These are phyloP conservation scores for Theristicus caerulescens DNA, from an alignment of 2,113 vertebrate species.

Conservation along the genomic window DNA sequence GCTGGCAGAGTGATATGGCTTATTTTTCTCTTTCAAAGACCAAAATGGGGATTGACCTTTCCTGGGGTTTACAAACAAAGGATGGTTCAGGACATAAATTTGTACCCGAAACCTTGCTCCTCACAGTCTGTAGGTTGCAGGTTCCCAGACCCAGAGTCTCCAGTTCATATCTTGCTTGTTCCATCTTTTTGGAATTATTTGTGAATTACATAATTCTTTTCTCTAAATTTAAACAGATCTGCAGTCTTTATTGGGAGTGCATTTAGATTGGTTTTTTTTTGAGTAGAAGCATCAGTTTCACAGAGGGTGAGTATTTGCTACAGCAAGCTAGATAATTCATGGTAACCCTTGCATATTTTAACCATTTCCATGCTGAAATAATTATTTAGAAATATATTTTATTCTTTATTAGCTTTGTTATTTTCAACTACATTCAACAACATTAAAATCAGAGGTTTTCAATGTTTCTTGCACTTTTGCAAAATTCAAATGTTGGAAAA, in stretches of 20 bases:
- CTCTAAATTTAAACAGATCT: not conserved
- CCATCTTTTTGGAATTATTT: not conserved
- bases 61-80: not conserved
- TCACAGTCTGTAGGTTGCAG: not conserved
- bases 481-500: not conserved
- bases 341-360: not conserved
- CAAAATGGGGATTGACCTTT: not conserved
- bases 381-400: not conserved
- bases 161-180: not conserved
- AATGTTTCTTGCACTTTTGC: not conserved
- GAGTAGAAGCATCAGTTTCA: not conserved
- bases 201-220: not conserved
- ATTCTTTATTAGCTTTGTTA: not conserved
- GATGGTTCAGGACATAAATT: not conserved
- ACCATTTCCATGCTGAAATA: not conserved
- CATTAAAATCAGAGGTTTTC: not conserved
- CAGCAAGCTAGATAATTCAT: not conserved
- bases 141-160: not conserved
- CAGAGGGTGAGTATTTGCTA: not conserved
- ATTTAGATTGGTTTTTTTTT: not conserved
- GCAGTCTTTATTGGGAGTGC: not conserved
- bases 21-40: not conserved
- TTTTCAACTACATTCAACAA: not conserved
- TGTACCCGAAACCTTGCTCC: not conserved
- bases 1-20: not conserved